Conservation (phyloP, 2,888 invertebrate genomes). For the Lycophotia porphyrea region DNA sequence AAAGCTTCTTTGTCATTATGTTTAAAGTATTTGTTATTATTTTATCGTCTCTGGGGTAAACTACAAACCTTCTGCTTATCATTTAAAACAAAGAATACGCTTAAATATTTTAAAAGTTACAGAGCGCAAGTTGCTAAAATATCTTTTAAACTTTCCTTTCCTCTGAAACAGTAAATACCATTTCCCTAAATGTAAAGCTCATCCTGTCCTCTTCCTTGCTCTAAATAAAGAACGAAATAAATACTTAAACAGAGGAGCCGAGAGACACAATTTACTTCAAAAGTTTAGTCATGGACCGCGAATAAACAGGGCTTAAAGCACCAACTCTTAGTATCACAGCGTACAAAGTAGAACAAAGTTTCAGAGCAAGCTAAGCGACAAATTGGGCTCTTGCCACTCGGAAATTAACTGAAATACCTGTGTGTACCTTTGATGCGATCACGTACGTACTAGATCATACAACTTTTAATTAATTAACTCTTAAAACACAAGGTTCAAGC, state of each 20-base stretch:
- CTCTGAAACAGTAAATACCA: conserved; percentile 27
- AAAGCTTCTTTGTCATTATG: not conserved
- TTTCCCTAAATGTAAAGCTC: conserved; percentile 31
- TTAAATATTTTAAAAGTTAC: not conserved
- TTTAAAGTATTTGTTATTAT: not conserved
- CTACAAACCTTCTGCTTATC: not conserved
- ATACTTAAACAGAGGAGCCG: conserved; percentile 57
- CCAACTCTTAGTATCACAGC: conserved; percentile 56
- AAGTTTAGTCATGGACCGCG: conserved; percentile 74
- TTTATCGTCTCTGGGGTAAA: too few relatives aligned
- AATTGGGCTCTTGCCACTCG: conserved; percentile 67
- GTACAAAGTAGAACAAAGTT: conserved; percentile 65
- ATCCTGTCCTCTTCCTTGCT: conserved; percentile 20
- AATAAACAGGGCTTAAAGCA: conserved; percentile 73
- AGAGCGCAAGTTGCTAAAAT: conserved; percentile 2
- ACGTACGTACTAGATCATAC: conserved; percentile 58
- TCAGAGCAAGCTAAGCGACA: conserved; percentile 68
- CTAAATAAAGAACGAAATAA: conserved; percentile 60
- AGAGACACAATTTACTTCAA: conserved; percentile 70
- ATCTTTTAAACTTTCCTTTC: conserved; percentile 20
- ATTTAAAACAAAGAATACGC: not conserved
- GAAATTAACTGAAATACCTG: conserved; percentile 65
- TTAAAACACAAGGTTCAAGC: conserved; percentile 29
- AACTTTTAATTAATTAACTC: conserved; percentile 59
- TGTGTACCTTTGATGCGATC: conserved; percentile 57